Conservation (phyloP, 2,113 vertebrate genomes). For the Rhagologus leucostigma region DNA sequence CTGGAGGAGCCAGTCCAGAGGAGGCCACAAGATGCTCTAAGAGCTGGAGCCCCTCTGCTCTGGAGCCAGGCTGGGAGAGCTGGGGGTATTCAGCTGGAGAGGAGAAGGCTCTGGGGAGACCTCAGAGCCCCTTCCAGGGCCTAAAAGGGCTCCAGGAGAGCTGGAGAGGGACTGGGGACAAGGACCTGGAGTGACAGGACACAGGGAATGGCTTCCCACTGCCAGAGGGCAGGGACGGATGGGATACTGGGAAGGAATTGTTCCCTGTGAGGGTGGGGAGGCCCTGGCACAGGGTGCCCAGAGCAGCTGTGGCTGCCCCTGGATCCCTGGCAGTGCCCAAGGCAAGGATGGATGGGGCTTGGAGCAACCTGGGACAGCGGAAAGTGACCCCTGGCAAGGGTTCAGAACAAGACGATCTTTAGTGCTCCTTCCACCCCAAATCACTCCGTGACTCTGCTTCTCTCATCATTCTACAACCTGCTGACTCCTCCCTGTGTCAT, state of each 20-base stretch:
- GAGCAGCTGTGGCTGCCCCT: neutral
- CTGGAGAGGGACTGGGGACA: neutral
- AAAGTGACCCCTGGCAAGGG: neutral
- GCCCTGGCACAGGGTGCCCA: neutral
- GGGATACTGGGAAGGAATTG: neutral
- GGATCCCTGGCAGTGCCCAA: neutral
- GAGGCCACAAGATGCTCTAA: neutral
- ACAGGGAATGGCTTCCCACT: neutral
- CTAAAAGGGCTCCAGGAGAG: neutral
- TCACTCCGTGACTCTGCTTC: neutral
- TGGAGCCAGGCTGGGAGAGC: neutral
- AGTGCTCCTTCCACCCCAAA: neutral
- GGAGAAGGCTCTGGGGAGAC: neutral
- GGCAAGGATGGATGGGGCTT: neutral
- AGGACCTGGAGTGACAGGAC: neutral
- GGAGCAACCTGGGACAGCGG: neutral
- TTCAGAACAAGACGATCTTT: neutral
- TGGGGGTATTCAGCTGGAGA: neutral
- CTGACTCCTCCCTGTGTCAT: neutral
- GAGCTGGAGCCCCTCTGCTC: neutral
- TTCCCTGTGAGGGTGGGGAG: neutral
- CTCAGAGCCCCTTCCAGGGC: neutral
- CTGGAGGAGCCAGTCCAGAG: neutral
- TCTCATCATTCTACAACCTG: neutral
- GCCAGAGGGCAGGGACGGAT: neutral